A percentile compares a stretch with the other conserved stretches of the same genome.
Conservation (phyloP, 64 coral and sea anemone species). For the Pocillopora verrucosa region DNA sequence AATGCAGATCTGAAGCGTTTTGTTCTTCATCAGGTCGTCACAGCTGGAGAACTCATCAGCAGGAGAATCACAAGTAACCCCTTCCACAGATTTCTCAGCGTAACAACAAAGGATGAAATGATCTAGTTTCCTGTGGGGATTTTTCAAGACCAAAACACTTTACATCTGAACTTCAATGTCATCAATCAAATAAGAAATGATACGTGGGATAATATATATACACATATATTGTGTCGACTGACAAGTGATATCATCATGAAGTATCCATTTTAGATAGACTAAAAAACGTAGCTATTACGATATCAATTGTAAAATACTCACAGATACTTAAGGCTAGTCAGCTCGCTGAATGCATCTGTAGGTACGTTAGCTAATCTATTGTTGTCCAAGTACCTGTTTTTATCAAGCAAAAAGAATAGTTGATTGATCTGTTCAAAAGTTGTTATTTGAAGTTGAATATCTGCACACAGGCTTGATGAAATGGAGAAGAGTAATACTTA, state of each 20-base stretch:
- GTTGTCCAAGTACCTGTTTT: neutral
- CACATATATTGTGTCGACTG: too few species aligned
- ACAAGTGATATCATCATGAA: too few species aligned
- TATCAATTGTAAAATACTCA: neutral
- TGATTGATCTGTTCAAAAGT: too few species aligned
- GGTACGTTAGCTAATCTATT: neutral
- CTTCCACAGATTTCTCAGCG: slow-evolving; percentile 25
- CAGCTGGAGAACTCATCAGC: slow-evolving; percentile 50
- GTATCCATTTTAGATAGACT: too few species aligned
- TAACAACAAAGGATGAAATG: slow-evolving; percentile 51
- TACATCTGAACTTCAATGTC: too few species aligned
- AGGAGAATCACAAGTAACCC: slow-evolving; percentile 18
- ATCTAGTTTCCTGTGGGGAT: slow-evolving; percentile 33
- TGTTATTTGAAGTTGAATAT: too few species aligned
- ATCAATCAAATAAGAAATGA: too few species aligned
- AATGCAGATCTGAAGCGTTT: slow-evolving; percentile 35
- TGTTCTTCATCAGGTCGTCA: slow-evolving; percentile 58
- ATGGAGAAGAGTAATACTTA: neutral
- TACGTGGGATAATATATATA: too few species aligned
- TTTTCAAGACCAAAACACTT: neutral
- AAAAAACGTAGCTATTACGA: too few species aligned
- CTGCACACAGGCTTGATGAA: neutral
- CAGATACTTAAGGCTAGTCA: neutral
- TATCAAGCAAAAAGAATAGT: neutral
- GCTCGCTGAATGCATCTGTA: neutral